A percentile compares a stretch with the other conserved stretches of the same genome.
These are phyloP conservation scores for Tenthredo livida DNA, from an alignment of 2,888 invertebrate genomes.

Conservation along the genomic window DNA sequence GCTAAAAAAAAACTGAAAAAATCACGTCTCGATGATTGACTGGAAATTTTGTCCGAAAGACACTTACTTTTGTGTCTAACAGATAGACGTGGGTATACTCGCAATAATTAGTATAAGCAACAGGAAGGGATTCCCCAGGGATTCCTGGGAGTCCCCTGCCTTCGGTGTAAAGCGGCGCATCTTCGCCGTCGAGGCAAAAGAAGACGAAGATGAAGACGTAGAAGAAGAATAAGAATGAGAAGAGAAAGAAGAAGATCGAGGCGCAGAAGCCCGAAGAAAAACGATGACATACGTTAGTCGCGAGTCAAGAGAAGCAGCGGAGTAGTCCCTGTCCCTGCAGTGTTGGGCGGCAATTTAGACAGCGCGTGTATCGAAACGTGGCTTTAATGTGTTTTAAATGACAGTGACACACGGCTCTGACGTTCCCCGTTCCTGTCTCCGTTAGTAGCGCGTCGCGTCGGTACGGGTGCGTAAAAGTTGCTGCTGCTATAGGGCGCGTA, in stretches of 20 bases:
- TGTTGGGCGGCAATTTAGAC: conserved; percentile 49
- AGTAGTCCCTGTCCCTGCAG: background rate
- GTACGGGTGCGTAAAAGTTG: background rate
- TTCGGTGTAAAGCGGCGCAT: background rate
- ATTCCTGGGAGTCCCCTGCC: conserved; percentile 18
- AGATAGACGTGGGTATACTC: background rate
- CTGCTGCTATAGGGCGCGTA: background rate
- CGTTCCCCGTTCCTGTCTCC: conserved; percentile 45
- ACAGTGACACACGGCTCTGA: conserved; percentile 55
- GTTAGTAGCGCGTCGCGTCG: background rate
- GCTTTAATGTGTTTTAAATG: conserved; percentile 57
- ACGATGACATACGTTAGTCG: conserved; percentile 17
- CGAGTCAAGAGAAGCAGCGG: background rate
- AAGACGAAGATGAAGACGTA: background rate
- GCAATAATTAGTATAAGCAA: conserved; percentile 7
- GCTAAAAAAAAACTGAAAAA: background rate
- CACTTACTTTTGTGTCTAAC: conserved; percentile 34
- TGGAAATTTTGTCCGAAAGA: background rate
- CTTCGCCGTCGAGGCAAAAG: background rate
- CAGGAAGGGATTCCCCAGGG: conserved; percentile 41
- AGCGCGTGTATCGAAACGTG: conserved; percentile 56
- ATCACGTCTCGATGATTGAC: conserved; percentile 11
- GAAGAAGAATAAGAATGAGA: background rate
- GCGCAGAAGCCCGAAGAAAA: conserved; percentile 7
- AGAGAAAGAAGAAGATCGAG: background rate